Percentiles rank a stretch among this genome's conserved stretches.
phyloP scores from a whole-genome alignment of 2,888 invertebrate genomes.

The Nebria salina region DNA sequence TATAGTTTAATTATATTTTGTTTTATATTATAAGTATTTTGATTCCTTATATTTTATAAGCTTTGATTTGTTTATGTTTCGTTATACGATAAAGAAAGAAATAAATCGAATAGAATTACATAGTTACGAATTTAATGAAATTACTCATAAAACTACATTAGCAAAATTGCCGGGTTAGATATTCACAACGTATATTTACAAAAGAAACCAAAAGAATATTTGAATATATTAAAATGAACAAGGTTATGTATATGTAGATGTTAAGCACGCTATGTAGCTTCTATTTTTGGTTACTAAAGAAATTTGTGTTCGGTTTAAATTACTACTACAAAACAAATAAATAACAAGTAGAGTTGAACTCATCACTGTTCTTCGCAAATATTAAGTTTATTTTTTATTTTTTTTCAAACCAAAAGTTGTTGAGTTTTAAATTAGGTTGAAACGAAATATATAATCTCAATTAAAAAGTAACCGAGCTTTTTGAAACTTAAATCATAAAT shows the following conservation, averaged over 20 bases:
- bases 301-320: neutral
- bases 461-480: neutral
- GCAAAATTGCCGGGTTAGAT: neutral
- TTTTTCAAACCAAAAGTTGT: neutral
- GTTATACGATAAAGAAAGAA: neutral
- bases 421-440: neutral
- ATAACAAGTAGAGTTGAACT: neutral
- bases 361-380: neutral
- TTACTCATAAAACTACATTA: neutral
- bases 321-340: neutral
- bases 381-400: neutral
- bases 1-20: no score
- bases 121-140: neutral
- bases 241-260: neutral
- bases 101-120: neutral
- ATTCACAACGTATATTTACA: neutral
- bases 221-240: neutral
- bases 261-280: neutral
- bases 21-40: no score
- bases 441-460: neutral
- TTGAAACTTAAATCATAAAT: neutral
- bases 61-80: no score
- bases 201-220: neutral
- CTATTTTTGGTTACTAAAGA: neutral
- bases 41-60: no score